Base-by-base conservation (phyloP, 2,797 vertebrate genomes). In the Sebastes reedi region DNA sequence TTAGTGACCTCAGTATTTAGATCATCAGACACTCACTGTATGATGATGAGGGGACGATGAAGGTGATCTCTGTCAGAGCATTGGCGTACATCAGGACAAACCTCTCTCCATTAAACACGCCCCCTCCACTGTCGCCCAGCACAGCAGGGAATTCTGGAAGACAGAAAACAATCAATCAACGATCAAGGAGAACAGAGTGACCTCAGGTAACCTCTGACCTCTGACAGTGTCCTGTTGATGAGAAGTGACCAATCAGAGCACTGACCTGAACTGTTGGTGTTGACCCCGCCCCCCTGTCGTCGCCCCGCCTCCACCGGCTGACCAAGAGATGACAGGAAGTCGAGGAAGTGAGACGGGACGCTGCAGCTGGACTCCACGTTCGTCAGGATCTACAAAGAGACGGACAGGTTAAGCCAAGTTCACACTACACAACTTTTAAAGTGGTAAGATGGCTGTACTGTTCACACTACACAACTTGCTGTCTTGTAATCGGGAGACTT, bases 311-410 rank as follows among this genome's bases (percentile, higher is more conserved):
- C 96, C 58, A 97, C 96, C 0, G 97, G 96, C 95, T 96, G 96
- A 76, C 98, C 98, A 68, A 99, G 95, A 73, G 97, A 97, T 3
- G 97, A 88, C 72, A 99, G 93, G 87, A 99, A 97, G 94, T 98
- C 97, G 86, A 98, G 87, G 87, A 98, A 99, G 85, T 97, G 95
- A 55, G 95, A 94, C 70, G 97, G 96, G 75, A 99, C 95, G 25
- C 87, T 96, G 91, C 91, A 92, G 75, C 95, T 95, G 77, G 96
- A 97, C 85, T 98, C 97, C 80, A 97, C 96, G 25, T 99, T 99
- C 92, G 94, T 97, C 84, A 99, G 86, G 90, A 99, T 97, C 97
- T 99, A 60, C 86, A 80, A 42, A 77, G 25, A 85, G 12, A 68
- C 22, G 2, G n/a, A 64, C n/a, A 13, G 20, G 20, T 59, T 59